Evolutionary conservation across 2,113 vertebrate genomes (phyloP), one percentile per base, ranked within the genome.

Genomic region (Mesembrinibis cayennensis): DNA sequence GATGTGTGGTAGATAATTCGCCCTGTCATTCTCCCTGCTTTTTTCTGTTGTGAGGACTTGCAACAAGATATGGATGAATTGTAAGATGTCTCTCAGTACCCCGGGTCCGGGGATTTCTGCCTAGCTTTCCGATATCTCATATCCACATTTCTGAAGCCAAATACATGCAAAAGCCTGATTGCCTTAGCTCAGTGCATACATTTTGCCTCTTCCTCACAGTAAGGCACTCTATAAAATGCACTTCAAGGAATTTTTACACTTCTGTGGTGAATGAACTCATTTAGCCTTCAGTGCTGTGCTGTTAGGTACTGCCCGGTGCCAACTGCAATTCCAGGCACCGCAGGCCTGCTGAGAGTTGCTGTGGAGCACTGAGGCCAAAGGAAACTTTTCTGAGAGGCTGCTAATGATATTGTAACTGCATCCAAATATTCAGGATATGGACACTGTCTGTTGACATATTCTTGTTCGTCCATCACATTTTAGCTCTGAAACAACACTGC

Each of bases 381-480:
- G 40, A 69, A 88, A 49, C 26, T 59, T 71, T 94, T 84, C 88
- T 66, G 80, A 91, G 87, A 83, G 94, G 78, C 83, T 96, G 74
- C 27, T 16, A 49, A 2, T 85, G 81, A 82, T 83, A 63, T 49
- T 40, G 34, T 42, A 67, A 45, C 84, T 59, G 40, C 10, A 7
- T 80, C 11, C 21, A 27, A 38, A 42, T 77, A 67, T 44, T 74
- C 73, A 25, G 95, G 44, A 45, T 72, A 78, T 2, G 5, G 87
- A 27, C 38, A 36, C 19, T 34, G 44, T 67, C 90, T 72, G 67
- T 74, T 84, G 61, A 50, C 45, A 21, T 82, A 7, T 45, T 87
- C 82, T 87, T 78, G 34, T 44, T 69, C 9, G 49, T 45, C 36
- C 13, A 12, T 63, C 61, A 9, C 5, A 4, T 59, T 82, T 82